Evolutionary conservation across 2,797 vertebrate genomes (phyloP).

Genomic region (Propithecus perrieri): DNA sequence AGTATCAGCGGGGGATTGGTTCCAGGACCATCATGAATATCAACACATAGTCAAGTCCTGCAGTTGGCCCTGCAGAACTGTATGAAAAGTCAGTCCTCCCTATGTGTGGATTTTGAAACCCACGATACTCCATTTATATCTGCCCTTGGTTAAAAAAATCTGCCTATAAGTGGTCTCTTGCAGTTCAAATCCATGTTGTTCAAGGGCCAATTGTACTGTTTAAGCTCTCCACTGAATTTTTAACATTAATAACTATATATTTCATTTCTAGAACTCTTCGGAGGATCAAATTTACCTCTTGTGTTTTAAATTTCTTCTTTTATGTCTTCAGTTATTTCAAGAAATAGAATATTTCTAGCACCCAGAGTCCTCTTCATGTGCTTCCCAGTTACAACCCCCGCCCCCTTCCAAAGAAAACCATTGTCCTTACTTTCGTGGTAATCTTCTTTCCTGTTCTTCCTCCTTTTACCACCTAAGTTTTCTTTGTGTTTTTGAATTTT

Average conservation of each 20-base stretch:
- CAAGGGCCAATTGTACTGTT: neutral
- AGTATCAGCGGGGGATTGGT: neutral
- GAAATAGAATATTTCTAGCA: neutral
- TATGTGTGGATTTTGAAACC: neutral
- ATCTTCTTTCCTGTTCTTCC: neutral
- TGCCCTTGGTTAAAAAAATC: neutral
- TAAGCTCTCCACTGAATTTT: neutral
- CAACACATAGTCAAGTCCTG: neutral
- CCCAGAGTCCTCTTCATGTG: neutral
- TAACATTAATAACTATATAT: neutral
- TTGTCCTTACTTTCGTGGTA: neutral
- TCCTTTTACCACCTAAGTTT: neutral
- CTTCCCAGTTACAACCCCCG: neutral
- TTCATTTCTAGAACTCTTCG: neutral
- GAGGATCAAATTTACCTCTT: neutral
- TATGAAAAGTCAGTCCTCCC: neutral
- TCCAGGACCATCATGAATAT: neutral
- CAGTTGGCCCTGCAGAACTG: neutral
- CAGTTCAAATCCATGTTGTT: neutral
- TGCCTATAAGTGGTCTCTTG: neutral
- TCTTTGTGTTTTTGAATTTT: slow-evolving; percentile 8
- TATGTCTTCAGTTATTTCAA: neutral
- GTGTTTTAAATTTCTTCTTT: neutral
- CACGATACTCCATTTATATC: neutral
- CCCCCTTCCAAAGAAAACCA: neutral